Base-by-base conservation (phyloP, 1,140 invertebrate genomes). In the Glomeris maerens region DNA sequence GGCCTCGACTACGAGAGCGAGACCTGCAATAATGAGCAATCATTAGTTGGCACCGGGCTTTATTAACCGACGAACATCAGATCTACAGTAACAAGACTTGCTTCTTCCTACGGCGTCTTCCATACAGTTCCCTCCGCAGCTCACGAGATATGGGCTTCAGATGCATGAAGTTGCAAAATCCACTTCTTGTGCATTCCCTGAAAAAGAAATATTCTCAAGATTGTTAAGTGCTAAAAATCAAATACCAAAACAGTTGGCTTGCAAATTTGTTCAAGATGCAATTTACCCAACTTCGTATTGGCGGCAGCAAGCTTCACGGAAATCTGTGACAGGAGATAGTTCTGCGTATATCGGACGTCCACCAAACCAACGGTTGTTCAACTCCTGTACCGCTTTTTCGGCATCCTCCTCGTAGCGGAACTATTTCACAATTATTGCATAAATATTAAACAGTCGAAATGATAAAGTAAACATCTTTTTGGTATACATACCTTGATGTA, bases 131-230 rank as follows among this genome's bases (percentile, higher is more conserved):
- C 64, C 89, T 75, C 50, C 91, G 74, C 25, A 97, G 66, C 63
- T 92, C 90, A 56, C 91, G 71, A 0, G 92, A 96, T 60, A 98
- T 98, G 36, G 93, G 94, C 64, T 98, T 98, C 63, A 98, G 73
- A 66, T 98, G 95, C 95, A 98, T 98, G 66, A 98, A 98, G 72
- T 98, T 98, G 68, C 95, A 98, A 69, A 98, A 98, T 41, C 94
- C 95, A 62, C 91, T 94, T 49, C 95, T 73, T 1, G 91, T 96
- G 65, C 94, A 98, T 71, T 97, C 93, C 2, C 79, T 81, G 63
- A 40, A 68, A 69, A 56, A 50, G 50, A 52, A 55, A 14, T 25
- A 5, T 23, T 48, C 39, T 31, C 3, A 28, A 52, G 27, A 52
- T 46, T 47, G 27, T 48, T 3, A 27, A 3, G 31, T 23, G 29